These are phyloP conservation scores for Oreochromis spilurus DNA, from an alignment of 2,113 vertebrate genomes.

Conservation along the genomic window DNA sequence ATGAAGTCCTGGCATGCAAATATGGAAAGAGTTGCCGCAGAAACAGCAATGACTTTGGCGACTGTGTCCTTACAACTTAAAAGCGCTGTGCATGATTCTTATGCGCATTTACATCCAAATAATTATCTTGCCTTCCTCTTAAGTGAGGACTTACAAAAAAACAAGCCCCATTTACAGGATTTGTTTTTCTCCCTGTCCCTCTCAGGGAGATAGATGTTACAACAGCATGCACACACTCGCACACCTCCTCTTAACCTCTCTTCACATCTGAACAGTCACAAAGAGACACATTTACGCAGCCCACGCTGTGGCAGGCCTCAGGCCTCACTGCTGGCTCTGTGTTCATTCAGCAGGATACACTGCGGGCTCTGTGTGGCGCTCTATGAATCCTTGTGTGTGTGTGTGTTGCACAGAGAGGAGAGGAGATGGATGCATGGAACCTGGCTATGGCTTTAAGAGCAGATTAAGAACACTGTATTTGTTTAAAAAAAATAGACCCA, in stretches of 20 bases:
- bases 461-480: slow-evolving; percentile 10
- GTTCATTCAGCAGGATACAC: slow-evolving; percentile 60
- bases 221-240: neutral
- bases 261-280: slow-evolving; percentile 21
- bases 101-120: accelerated
- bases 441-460: neutral
- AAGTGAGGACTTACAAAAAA: neutral
- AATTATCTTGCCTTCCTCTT: neutral
- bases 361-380: slow-evolving; percentile 38
- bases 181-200: neutral
- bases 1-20: neutral
- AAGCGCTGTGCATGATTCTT: neutral
- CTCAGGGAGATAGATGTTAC: neutral
- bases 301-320: neutral
- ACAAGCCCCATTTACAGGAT: neutral
- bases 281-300: slow-evolving; percentile 46
- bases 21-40: neutral
- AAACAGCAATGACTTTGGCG: neutral
- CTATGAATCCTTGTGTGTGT: slow-evolving; percentile 41
- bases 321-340: slow-evolving; percentile 21
- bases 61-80: neutral
- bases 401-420: neutral
- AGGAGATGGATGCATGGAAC: neutral
- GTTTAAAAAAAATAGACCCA: neutral
- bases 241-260: slow-evolving; percentile 1